Conservation (phyloP, 2,113 vertebrate genomes). For the Antechinus flavipes region DNA sequence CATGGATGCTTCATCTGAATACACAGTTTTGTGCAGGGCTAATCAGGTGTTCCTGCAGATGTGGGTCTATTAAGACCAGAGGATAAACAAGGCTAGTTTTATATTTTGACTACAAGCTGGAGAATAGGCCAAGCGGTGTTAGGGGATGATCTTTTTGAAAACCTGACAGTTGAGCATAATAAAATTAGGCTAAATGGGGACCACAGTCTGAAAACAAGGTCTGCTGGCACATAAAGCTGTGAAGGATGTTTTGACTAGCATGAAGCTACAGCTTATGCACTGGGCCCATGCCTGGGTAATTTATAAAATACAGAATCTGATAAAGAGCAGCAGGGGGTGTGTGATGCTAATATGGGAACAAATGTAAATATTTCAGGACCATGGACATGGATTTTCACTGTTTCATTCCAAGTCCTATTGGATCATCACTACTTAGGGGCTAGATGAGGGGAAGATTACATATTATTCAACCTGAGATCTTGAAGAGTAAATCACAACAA, state of each 20-base stretch:
- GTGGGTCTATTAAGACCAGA: constrained; percentile 74
- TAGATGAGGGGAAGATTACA: constrained; percentile 12
- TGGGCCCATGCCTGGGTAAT: constrained; percentile 80
- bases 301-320: constrained; percentile 81
- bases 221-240: constrained; percentile 71
- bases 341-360: constrained; percentile 55
- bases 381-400: constrained; percentile 52
- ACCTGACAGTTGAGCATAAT: constrained; percentile 72
- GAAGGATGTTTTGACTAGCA: constrained; percentile 73
- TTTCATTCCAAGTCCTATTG: constrained; percentile 68
- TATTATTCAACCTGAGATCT: constrained; percentile 36
- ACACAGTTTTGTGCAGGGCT: constrained; percentile 64
- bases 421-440: constrained; percentile 58
- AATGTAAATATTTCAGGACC: constrained; percentile 44
- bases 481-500: neutral
- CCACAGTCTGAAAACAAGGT: constrained; percentile 73
- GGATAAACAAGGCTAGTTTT: constrained; percentile 79
- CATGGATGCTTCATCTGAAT: constrained; percentile 50
- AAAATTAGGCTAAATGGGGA: constrained; percentile 81
- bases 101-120: constrained; percentile 79
- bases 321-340: constrained; percentile 81
- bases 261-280: constrained; percentile 77
- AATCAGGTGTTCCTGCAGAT: constrained; percentile 67
- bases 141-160: constrained; percentile 78
- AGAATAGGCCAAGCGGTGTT: constrained; percentile 80